A percentile compares a stretch with the other conserved stretches of the same genome.
These are phyloP conservation scores for Nephila pilipes DNA, from an alignment of 1,140 invertebrate species.

Conservation along the genomic window DNA sequence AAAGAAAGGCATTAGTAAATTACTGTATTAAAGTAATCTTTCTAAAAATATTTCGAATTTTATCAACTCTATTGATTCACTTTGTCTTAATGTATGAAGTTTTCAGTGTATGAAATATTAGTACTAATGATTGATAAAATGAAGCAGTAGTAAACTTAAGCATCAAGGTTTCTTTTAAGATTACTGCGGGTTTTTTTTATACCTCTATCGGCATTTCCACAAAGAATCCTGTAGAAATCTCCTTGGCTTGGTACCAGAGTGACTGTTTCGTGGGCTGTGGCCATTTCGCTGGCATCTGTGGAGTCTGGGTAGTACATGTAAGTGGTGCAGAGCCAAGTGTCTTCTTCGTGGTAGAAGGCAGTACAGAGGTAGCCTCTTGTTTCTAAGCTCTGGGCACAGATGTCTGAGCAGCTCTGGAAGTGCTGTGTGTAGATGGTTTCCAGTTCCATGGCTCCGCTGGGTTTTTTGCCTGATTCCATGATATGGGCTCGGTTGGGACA, in stretches of 20 bases:
- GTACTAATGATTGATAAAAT: too few relatives aligned
- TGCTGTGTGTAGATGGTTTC: conserved; percentile 76
- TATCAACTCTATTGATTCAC: too few relatives aligned
- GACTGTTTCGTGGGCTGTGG: conserved; percentile 80
- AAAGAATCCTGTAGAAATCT: conserved; percentile 78
- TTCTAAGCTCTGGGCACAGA: conserved; percentile 76
- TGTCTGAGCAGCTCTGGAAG: conserved; percentile 78
- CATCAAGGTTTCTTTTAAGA: not conserved
- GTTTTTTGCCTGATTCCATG: conserved; percentile 78
- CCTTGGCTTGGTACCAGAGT: conserved; percentile 77
- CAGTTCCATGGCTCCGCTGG: conserved; percentile 77
- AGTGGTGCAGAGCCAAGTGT: conserved; percentile 90
- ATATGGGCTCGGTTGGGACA: conserved; percentile 78
- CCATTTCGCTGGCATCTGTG: conserved; percentile 87
- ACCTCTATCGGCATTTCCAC: conserved; percentile 79
- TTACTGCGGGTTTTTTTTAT: conserved; percentile 37
- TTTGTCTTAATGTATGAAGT: too few relatives aligned
- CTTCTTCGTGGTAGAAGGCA: conserved; percentile 92
- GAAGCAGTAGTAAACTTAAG: too few relatives aligned
- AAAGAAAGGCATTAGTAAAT: too few relatives aligned
- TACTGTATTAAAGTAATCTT: too few relatives aligned
- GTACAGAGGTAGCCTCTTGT: conserved; percentile 78
- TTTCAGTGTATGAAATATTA: too few relatives aligned
- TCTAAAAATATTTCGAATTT: too few relatives aligned
- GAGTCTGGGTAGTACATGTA: conserved; percentile 80